These are phyloP conservation scores for Tragelaphus strepsiceros DNA, from an alignment of 2,113 vertebrate genomes.

Conservation along the genomic window DNA sequence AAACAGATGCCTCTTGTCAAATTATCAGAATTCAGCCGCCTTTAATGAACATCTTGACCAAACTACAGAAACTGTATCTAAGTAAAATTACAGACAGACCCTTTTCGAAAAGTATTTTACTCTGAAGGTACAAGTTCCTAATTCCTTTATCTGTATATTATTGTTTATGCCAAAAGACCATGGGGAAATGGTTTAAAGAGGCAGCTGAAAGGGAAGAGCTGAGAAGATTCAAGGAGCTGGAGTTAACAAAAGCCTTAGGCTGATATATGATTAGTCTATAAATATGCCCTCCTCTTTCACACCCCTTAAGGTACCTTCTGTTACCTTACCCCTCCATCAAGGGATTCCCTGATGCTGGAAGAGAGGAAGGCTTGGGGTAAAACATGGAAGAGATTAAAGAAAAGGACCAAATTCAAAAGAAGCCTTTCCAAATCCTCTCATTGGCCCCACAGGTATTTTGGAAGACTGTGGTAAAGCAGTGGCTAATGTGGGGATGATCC, in stretches of 20 bases:
- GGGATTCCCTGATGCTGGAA: not conserved
- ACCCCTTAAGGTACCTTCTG: not conserved
- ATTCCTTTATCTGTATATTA: not conserved
- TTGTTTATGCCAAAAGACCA: not conserved
- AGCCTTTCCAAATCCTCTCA: not conserved
- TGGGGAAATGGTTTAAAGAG: not conserved
- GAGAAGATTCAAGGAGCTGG: not conserved
- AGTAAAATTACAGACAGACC: not conserved
- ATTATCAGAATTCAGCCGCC: not conserved
- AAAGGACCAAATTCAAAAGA: not conserved
- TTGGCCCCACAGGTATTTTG: not conserved
- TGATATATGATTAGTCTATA: not conserved
- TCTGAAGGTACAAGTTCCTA: not conserved
- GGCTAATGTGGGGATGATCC: not conserved
- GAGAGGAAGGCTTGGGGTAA: not conserved
- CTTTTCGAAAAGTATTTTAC: not conserved
- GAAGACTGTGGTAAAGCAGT: not conserved
- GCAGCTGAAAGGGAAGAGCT: not conserved
- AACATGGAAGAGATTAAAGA: not conserved
- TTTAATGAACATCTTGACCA: not conserved
- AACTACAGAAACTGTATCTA: not conserved
- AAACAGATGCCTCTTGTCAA: not conserved
- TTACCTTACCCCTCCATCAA: not conserved
- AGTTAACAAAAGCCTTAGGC: not conserved
- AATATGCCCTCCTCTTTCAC: not conserved